Conservation (phyloP, 2,888 invertebrate genomes). For the Zygaena filipendulae region DNA sequence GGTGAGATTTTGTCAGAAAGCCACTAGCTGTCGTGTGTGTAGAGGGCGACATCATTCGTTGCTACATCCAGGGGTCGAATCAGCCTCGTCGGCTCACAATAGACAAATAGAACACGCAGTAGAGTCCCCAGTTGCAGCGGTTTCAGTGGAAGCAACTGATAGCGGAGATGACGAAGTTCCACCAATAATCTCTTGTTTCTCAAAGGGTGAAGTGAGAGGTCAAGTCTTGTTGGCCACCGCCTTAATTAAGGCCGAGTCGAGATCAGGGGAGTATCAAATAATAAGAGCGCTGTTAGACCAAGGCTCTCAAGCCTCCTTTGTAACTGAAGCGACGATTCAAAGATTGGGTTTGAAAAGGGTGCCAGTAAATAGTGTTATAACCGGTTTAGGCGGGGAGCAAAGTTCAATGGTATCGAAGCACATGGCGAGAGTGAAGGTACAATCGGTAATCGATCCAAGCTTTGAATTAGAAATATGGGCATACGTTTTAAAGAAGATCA, state of each 20-base stretch:
- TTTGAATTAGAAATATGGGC: conserved; percentile 5
- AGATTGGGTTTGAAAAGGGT: conserved; percentile 8
- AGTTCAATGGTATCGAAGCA: conserved; percentile 11
- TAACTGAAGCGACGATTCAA: conserved; percentile 13
- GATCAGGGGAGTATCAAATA: conserved; percentile 7
- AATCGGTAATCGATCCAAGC: conserved; percentile 9
- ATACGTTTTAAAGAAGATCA: conserved; percentile 8
- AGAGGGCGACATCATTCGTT: too few species aligned
- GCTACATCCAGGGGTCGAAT: too few species aligned
- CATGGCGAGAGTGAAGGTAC: conserved; percentile 11
- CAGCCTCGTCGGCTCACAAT: too few species aligned
- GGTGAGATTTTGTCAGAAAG: too few species aligned
- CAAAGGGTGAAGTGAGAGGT: too few species aligned
- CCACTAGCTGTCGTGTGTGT: too few species aligned
- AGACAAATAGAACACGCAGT: too few species aligned
- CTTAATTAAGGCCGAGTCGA: conserved; percentile 12
- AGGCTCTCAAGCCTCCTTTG: conserved; percentile 14
- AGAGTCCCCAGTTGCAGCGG: too few species aligned
- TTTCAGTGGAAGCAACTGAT: too few species aligned
- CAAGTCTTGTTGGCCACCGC: conserved; percentile 14
- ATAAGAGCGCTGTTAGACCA: conserved; percentile 12
- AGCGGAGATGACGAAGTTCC: too few species aligned
- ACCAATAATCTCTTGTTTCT: too few species aligned
- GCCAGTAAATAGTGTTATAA: conserved; percentile 6
- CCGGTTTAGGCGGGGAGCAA: conserved; percentile 10